Evolutionary conservation across 2,888 invertebrate species (phyloP), one percentile per base, ranked within the genome.

Genomic region (Leptopilina drosophilae): DNA sequence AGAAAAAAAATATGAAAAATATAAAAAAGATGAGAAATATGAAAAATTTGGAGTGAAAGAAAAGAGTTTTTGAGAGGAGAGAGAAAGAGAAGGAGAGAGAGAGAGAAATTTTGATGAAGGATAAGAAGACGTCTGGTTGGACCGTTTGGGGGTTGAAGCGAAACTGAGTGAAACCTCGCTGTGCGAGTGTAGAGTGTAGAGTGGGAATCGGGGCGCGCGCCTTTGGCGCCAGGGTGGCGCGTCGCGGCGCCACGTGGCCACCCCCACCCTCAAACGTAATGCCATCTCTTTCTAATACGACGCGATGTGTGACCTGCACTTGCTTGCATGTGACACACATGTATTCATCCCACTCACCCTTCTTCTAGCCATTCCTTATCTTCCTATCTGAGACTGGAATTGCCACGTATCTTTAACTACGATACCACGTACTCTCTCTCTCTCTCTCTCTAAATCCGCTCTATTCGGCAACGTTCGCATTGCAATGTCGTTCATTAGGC

Each of bases 211-310:
- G 87, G 85, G 84, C 84, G 87, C 86, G 89, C 87, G 87, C 85
- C 84, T 85, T 85, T 88, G 91, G 91, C 91, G 91, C 91, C 91
- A 88, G 87, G 85, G 87, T 87, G 91, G 87, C 91, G 91, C 91
- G 91, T 89, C 91, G 88, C 88, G 91, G 90, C 90, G 90, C 91
- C 91, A 90, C 90, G 90, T 90, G 91, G 89, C 90, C 90, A 91
- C 82, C 83, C 84, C 77, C 79, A 79, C 78, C 62, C 62, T 69
- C 78, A 73, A n/a, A 56, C 33, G 56, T 56, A 14, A n/a, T 73
- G 33, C 73, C n/a, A 56, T 73, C 56, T 73, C 73, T 73, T 73
- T 73, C 33, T 53, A 56, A 73, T n/a, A 59, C 56, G 73, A 40
- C 56, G 33, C 73, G 73, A 73, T 73, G 73, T 73, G 56, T 73